Evolutionary conservation across 1,140 invertebrate species (phyloP).

Genomic region (Epicauta chinensis): DNA sequence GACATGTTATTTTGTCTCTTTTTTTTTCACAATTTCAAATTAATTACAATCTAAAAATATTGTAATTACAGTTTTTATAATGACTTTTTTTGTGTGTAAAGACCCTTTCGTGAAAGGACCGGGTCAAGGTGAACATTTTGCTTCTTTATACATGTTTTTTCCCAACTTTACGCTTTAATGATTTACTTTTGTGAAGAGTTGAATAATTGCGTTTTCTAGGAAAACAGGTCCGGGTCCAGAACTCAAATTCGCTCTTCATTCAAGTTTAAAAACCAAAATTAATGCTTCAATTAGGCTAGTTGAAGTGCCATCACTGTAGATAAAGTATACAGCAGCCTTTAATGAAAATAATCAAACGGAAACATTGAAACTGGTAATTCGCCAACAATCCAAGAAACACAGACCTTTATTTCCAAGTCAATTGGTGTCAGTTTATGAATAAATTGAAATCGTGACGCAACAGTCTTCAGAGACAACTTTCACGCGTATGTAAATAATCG

Average conservation of each 20-base stretch:
- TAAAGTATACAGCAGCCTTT: background rate
- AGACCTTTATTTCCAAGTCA: conserved; percentile 3
- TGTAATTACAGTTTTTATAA: background rate
- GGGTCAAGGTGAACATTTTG: conserved; percentile 7
- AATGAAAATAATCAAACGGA: conserved; percentile 1
- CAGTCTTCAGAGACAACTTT: conserved; percentile 6
- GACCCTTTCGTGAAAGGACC: conserved; percentile 6
- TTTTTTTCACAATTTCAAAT: conserved; percentile 2
- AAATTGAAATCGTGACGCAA: background rate
- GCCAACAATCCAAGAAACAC: too few species aligned
- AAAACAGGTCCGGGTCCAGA: too few species aligned
- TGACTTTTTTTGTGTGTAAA: background rate
- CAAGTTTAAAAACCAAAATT: too few species aligned
- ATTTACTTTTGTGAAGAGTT: too few species aligned
- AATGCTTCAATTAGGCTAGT: too few species aligned
- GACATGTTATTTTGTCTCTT: conserved; percentile 6
- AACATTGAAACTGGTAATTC: too few species aligned
- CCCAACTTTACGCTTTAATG: background rate
- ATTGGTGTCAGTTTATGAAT: conserved; percentile 12
- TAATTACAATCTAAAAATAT: too few species aligned
- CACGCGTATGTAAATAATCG: background rate
- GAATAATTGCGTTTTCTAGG: too few species aligned
- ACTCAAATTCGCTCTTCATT: too few species aligned
- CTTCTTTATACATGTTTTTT: background rate
- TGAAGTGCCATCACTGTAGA: background rate